phyloP scores from a whole-genome alignment of 2,113 vertebrate genomes.

The Oostethus manadensis region DNA sequence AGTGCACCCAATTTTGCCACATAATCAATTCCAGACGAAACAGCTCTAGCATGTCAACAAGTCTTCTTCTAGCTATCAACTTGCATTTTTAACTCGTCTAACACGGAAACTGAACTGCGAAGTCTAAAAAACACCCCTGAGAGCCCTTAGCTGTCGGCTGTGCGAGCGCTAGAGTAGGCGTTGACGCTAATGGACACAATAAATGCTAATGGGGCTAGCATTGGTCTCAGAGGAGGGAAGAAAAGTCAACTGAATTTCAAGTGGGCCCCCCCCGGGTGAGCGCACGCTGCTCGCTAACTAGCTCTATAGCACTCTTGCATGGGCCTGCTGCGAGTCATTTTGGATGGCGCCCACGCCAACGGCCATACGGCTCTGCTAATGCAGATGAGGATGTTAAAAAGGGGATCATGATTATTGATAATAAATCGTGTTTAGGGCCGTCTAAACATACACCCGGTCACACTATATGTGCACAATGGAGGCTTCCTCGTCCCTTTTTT shows the following conservation, averaged over 20 bases:
- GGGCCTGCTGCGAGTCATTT: slow-evolving; percentile 15
- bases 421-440: not conserved
- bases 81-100: no score
- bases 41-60: slow-evolving; percentile 18
- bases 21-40: slow-evolving; percentile 2
- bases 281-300: slow-evolving; percentile 36
- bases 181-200: slow-evolving; percentile 56
- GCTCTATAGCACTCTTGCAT: slow-evolving; percentile 32
- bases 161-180: slow-evolving; percentile 46
- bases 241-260: slow-evolving; percentile 63
- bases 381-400: not conserved
- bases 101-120: no score
- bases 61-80: no score
- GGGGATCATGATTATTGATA: not conserved
- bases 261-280: slow-evolving; percentile 44
- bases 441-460: not conserved
- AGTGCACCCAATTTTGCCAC: no score
- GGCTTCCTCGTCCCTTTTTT: not conserved
- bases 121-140: slow-evolving; percentile 27
- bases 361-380: slow-evolving; percentile 1
- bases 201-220: slow-evolving; percentile 57
- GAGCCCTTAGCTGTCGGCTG: slow-evolving; percentile 44
- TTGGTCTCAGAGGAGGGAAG: slow-evolving; percentile 36
- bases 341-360: not conserved
- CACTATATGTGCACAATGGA: slow-evolving; percentile 4